phyloP scores from a whole-genome alignment of 64 coral and sea anemone species.

The Pachyseris speciosa region DNA sequence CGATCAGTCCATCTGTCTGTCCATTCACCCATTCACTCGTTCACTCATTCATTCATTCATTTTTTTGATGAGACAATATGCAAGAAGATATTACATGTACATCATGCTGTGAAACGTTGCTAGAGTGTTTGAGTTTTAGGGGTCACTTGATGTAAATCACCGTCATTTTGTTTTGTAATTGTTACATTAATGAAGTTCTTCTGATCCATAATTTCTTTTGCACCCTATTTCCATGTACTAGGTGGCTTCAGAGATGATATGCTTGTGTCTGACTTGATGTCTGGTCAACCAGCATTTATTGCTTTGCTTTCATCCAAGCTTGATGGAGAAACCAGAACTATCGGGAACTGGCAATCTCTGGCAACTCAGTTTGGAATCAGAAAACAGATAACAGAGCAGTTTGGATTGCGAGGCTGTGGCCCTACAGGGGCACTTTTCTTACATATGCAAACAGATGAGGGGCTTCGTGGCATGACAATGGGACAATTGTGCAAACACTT shows the following conservation, averaged over 20 bases:
- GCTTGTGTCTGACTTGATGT: neutral
- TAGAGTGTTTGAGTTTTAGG: too few species aligned
- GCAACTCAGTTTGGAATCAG: constrained; percentile 33
- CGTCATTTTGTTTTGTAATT: too few species aligned
- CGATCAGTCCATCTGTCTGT: too few species aligned
- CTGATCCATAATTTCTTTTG: neutral
- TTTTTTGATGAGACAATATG: too few species aligned
- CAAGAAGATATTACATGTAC: too few species aligned
- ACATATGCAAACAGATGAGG: neutral
- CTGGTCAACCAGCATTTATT: constrained; percentile 2
- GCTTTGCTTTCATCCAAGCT: constrained; percentile 1
- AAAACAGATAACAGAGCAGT: constrained; percentile 14
- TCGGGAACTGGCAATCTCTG: constrained; percentile 46
- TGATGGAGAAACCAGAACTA: constrained; percentile 19
- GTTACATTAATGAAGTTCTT: neutral
- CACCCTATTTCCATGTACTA: neutral
- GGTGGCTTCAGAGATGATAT: neutral
- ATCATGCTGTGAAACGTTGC: too few species aligned
- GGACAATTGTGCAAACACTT: neutral
- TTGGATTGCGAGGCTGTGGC: constrained; percentile 8
- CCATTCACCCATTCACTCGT: too few species aligned
- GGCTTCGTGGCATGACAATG: neutral
- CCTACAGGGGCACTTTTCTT: constrained; percentile 3
- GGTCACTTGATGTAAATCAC: too few species aligned
- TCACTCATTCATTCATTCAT: too few species aligned